Conservation (phyloP, 2,113 vertebrate genomes). For the Sylvilagus bachmani region DNA sequence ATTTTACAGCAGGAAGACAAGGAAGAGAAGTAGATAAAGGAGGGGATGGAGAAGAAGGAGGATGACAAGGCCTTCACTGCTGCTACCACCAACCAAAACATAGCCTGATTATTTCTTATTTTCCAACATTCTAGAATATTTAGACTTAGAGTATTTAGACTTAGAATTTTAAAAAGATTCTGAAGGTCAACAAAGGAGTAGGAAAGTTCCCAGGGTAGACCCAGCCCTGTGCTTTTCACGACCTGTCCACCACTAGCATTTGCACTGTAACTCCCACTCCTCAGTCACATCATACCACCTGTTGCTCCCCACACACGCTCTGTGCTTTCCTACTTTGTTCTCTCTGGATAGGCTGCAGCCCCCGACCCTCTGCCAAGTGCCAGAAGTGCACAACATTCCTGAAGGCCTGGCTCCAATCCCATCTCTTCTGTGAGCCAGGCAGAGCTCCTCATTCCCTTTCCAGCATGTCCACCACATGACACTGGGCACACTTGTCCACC, state of each 20-base stretch:
- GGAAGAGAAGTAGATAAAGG: not conserved
- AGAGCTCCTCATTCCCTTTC: not conserved
- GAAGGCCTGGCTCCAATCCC: slow-evolving; percentile 37
- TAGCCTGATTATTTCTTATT: not conserved
- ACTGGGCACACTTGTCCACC: not conserved
- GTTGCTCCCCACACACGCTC: not conserved
- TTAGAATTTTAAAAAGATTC: not conserved
- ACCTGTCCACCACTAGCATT: not conserved
- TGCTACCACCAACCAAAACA: not conserved
- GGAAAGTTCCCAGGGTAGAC: not conserved
- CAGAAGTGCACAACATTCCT: slow-evolving; percentile 61
- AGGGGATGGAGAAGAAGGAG: not conserved
- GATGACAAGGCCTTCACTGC: not conserved
- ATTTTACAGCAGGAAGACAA: not conserved
- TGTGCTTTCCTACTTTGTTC: not conserved
- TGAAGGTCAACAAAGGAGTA: not conserved
- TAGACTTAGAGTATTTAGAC: not conserved
- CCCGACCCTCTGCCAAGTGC: slow-evolving; percentile 45
- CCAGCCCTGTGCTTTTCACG: not conserved
- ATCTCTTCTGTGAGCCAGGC: not conserved
- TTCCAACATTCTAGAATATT: slow-evolving; percentile 26
- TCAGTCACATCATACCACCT: slow-evolving; percentile 1
- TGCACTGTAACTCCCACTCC: not conserved
- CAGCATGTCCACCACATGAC: not conserved
- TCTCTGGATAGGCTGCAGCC: not conserved